Percentiles rank a stretch among this genome's conserved stretches.
These are phyloP conservation scores for Pseudopleuronectes americanus DNA, from an alignment of 2,797 vertebrate genomes.

Conservation along the genomic window DNA sequence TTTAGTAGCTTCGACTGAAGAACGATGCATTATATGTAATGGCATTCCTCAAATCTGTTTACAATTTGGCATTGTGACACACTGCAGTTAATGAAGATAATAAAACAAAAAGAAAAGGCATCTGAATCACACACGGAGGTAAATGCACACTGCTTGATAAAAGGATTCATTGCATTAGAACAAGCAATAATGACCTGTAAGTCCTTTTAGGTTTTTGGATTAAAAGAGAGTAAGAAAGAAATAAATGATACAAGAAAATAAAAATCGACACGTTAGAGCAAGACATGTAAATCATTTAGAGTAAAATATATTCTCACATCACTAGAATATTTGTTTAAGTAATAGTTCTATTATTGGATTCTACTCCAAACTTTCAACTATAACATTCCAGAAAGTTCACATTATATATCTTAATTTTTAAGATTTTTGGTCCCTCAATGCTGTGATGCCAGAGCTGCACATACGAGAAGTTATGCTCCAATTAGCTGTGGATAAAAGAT, in stretches of 20 bases:
- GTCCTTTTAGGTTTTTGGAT: too few species aligned
- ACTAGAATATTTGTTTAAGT: too few species aligned
- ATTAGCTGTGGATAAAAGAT: conserved; percentile 46
- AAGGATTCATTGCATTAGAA: too few species aligned
- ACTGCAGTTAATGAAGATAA: background rate
- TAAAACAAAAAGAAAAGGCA: background rate
- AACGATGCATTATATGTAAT: conserved; percentile 23
- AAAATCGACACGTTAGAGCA: too few species aligned
- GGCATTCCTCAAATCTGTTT: conserved; percentile 28
- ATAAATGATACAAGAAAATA: too few species aligned
- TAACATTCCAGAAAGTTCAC: background rate
- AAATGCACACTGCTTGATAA: background rate
- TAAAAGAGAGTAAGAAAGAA: too few species aligned
- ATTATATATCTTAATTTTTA: background rate
- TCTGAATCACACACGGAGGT: too few species aligned
- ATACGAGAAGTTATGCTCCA: conserved; percentile 18
- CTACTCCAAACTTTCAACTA: too few species aligned
- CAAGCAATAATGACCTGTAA: too few species aligned
- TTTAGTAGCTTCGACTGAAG: conserved; percentile 20
- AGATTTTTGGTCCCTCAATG: background rate
- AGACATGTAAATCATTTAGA: too few species aligned
- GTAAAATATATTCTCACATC: too few species aligned
- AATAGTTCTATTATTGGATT: too few species aligned
- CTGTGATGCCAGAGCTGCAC: background rate
- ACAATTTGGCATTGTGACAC: conserved; percentile 28